Conservation (phyloP, 2,113 vertebrate genomes). For the Zonotrichia leucophrys region DNA sequence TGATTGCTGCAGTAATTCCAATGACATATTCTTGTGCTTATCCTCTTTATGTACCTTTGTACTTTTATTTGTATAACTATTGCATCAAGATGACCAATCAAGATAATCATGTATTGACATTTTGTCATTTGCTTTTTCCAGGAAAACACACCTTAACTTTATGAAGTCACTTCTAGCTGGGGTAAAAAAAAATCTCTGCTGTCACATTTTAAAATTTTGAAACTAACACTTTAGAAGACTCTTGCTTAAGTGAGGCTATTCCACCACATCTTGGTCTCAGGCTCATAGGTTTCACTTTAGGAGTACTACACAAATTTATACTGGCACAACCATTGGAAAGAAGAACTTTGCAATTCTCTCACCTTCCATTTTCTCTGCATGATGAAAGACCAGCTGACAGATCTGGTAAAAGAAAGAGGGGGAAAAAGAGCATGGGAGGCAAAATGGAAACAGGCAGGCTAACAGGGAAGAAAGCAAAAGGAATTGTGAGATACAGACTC, state of each 20-base stretch:
- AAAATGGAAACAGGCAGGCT: background rate
- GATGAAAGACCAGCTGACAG: background rate
- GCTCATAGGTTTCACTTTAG: background rate
- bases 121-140: background rate
- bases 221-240: background rate
- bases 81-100: background rate
- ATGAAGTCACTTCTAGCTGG: background rate
- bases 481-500: background rate
- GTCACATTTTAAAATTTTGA: background rate
- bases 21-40: background rate
- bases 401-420: background rate
- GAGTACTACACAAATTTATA: background rate
- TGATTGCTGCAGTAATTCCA: background rate
- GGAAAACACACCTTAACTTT: background rate
- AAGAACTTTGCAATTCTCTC: background rate
- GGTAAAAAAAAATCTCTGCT: background rate
- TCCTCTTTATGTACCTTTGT: background rate
- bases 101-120: background rate
- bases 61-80: background rate
- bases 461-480: background rate
- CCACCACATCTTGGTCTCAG: background rate
- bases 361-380: background rate
- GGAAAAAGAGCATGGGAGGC: background rate
- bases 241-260: background rate
- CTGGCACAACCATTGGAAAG: accelerated